phyloP scores from a whole-genome alignment of 2,888 invertebrate species.

The Trichogramma evanescens region DNA sequence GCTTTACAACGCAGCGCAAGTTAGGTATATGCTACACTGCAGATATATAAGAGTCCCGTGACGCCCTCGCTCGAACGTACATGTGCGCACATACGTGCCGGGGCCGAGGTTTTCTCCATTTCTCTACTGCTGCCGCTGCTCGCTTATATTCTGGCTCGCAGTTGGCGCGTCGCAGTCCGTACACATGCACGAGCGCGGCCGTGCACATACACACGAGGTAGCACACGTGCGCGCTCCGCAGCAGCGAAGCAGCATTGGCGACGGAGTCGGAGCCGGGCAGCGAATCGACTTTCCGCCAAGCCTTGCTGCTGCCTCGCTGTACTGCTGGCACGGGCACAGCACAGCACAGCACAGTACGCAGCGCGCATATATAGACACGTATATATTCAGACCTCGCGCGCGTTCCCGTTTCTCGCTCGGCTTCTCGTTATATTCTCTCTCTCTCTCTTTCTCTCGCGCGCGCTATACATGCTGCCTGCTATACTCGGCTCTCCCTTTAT shows the following conservation, averaged over 20 bases:
- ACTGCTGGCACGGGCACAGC: slow-evolving; percentile 11
- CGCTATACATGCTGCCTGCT: too few species aligned
- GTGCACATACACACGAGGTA: not conserved
- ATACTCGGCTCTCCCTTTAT: slow-evolving; percentile 10
- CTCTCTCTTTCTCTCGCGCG: slow-evolving; percentile 22
- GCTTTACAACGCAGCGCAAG: too few species aligned
- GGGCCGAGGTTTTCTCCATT: not conserved
- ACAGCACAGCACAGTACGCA: slow-evolving; percentile 16
- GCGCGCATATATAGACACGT: slow-evolving; percentile 24
- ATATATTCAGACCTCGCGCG: not conserved
- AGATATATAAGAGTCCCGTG: slow-evolving; percentile 1
- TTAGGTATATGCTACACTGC: too few species aligned
- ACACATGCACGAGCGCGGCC: not conserved
- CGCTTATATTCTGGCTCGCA: not conserved
- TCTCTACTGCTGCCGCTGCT: not conserved
- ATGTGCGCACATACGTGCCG: not conserved
- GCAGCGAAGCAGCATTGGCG: not conserved
- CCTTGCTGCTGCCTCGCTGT: too few species aligned
- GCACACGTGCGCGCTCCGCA: not conserved
- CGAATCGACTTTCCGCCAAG: slow-evolving; percentile 20
- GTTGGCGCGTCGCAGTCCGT: not conserved
- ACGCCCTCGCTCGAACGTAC: slow-evolving; percentile 9
- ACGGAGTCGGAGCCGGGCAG: slow-evolving; percentile 7
- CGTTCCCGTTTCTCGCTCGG: slow-evolving; percentile 30
- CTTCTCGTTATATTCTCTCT: slow-evolving; percentile 20